Percentiles rank a stretch among this genome's conserved stretches.
Conservation (phyloP, 1,140 invertebrate species). For the Bicyclus anynana region DNA sequence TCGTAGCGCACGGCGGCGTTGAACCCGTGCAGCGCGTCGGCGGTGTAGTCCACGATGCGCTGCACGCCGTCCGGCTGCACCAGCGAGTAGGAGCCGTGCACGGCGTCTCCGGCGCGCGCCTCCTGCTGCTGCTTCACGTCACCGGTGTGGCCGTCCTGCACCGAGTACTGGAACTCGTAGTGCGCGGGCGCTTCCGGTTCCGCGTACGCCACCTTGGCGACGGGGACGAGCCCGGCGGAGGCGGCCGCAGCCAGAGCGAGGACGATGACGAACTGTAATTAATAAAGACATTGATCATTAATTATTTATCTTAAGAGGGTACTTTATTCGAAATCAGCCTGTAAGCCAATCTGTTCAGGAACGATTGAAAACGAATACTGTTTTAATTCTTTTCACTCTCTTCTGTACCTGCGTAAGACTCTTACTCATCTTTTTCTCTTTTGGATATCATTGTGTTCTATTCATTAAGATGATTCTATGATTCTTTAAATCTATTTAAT, state of each 20-base stretch:
- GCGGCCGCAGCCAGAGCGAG: slow-evolving; percentile 48
- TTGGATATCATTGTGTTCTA: too few relatives aligned
- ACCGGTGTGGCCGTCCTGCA: slow-evolving; percentile 79
- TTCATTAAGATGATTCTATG: too few relatives aligned
- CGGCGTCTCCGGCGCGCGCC: slow-evolving; percentile 76
- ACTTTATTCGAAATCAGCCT: too few relatives aligned
- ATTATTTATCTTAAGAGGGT: too few relatives aligned
- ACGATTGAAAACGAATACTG: too few relatives aligned
- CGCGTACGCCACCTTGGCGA: slow-evolving; percentile 46
- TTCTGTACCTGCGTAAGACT: too few relatives aligned
- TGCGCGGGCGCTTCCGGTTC: slow-evolving; percentile 78
- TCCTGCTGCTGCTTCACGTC: slow-evolving; percentile 72
- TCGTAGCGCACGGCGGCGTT: slow-evolving; percentile 58
- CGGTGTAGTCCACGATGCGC: slow-evolving; percentile 81
- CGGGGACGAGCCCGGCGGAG: slow-evolving; percentile 42
- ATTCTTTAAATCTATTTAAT: too few relatives aligned
- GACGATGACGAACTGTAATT: slow-evolving; percentile 47
- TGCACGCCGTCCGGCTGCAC: slow-evolving; percentile 77
- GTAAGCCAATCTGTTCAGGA: too few relatives aligned
- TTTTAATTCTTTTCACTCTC: too few relatives aligned
- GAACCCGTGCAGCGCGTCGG: slow-evolving; percentile 52
- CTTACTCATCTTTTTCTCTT: too few relatives aligned
- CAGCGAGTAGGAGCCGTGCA: slow-evolving; percentile 79
- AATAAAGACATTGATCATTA: too few relatives aligned
- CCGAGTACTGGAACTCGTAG: slow-evolving; percentile 82